These are phyloP conservation scores for Salvelinus sp. DNA, from an alignment of 2,113 vertebrate species.

Conservation along the genomic window DNA sequence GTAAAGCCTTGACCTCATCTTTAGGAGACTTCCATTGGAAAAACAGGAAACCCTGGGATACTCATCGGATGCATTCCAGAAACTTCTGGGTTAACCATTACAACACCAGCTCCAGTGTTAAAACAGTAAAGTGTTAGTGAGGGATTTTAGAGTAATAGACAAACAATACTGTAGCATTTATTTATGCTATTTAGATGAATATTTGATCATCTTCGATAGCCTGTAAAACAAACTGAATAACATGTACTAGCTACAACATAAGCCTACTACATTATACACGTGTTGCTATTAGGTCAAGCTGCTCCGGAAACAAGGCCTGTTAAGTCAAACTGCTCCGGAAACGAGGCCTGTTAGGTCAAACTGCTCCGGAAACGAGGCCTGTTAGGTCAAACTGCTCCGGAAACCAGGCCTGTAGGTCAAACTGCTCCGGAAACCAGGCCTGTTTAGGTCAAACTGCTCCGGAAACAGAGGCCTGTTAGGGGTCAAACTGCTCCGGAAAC, in stretches of 20 bases:
- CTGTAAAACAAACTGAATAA: not conserved
- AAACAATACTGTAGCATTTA: not conserved
- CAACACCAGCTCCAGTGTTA: conserved; percentile 26
- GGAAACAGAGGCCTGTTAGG: no score
- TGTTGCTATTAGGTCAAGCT: conserved; percentile 16
- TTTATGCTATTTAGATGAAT: not conserved
- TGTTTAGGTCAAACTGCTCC: no score
- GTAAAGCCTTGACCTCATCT: conserved; percentile 44
- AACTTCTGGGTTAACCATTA: conserved; percentile 55
- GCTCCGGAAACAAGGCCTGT: conserved; percentile 35
- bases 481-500: no score
- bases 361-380: no score
- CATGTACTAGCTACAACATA: no score
- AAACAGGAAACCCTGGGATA: conserved; percentile 66
- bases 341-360: no score
- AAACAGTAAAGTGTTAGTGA: not conserved
- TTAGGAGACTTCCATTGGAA: conserved; percentile 43
- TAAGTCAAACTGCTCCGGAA: not conserved
- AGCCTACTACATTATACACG: no score
- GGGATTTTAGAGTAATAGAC: not conserved
- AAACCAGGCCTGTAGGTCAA: no score
- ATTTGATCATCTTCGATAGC: not conserved
- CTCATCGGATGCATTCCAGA: conserved; percentile 58
- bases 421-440: no score
- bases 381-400: no score